Conservation (phyloP, 2,888 invertebrate species). For the Apodemia mormo region DNA sequence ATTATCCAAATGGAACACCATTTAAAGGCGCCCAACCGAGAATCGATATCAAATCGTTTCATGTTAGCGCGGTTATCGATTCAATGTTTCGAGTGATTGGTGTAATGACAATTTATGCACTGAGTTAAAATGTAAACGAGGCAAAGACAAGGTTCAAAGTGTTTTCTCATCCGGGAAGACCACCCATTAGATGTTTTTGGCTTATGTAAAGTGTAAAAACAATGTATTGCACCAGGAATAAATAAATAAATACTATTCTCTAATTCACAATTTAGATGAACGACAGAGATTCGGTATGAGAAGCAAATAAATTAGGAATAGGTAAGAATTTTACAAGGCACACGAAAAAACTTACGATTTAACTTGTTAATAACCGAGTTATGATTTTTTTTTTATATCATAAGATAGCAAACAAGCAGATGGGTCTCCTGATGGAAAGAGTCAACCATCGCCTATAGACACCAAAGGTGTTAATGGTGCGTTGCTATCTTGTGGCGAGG, state of each 20-base stretch:
- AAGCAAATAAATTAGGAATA: no score
- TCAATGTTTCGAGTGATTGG: constrained; percentile 69
- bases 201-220: constrained; percentile 2
- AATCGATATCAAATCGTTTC: constrained; percentile 46
- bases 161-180: constrained; percentile 61
- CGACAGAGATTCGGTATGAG: neutral
- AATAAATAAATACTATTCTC: constrained; percentile 33
- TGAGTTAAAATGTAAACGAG: constrained; percentile 73
- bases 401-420: no score
- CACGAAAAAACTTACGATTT: no score
- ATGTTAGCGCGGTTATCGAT: constrained; percentile 51
- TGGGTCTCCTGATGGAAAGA: no score
- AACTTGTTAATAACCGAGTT: no score
- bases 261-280: neutral
- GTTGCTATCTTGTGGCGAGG: no score
- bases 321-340: no score
- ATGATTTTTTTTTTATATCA: no score
- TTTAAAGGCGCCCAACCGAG: constrained; percentile 59
- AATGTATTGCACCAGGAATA: constrained; percentile 31
- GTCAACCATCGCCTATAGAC: no score
- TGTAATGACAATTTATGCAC: constrained; percentile 76
- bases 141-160: constrained; percentile 55
- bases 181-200: constrained; percentile 52
- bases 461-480: no score
- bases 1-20: constrained; percentile 42